A percentile compares a stretch with the other conserved stretches of the same genome.
phyloP scores from a whole-genome alignment of 2,113 vertebrate species.

The Mirza zaza region DNA sequence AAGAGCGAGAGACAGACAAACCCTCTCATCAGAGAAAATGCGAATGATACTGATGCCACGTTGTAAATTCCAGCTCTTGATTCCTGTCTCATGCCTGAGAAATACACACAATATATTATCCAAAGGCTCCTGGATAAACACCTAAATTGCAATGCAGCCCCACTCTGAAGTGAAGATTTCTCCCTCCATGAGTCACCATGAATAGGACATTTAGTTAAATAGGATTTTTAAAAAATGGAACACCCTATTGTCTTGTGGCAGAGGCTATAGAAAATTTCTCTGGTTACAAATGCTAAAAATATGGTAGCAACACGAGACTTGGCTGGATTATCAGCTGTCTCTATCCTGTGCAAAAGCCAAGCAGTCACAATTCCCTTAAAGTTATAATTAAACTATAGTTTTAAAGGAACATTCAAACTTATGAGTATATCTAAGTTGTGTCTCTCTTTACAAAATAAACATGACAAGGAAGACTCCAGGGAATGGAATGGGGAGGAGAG shows the following conservation, averaged over 20 bases:
- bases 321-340: neutral
- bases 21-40: neutral
- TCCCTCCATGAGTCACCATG: neutral
- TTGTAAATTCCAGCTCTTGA: neutral
- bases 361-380: neutral
- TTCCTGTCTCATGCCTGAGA: neutral
- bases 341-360: neutral
- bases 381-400: neutral
- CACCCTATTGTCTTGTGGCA: neutral
- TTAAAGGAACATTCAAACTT: neutral
- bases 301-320: neutral
- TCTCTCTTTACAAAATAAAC: conserved; percentile 16
- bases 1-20: neutral
- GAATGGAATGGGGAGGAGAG: neutral
- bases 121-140: neutral
- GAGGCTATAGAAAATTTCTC: conserved; percentile 12
- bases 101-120: neutral
- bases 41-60: neutral
- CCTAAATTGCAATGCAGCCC: neutral
- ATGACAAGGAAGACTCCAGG: neutral
- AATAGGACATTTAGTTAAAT: neutral
- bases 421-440: neutral
- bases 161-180: neutral
- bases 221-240: neutral
- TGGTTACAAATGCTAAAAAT: conserved; percentile 54